These are phyloP conservation scores for Ceyx cyanopectus DNA, from an alignment of 2,113 vertebrate genomes.

Conservation along the genomic window DNA sequence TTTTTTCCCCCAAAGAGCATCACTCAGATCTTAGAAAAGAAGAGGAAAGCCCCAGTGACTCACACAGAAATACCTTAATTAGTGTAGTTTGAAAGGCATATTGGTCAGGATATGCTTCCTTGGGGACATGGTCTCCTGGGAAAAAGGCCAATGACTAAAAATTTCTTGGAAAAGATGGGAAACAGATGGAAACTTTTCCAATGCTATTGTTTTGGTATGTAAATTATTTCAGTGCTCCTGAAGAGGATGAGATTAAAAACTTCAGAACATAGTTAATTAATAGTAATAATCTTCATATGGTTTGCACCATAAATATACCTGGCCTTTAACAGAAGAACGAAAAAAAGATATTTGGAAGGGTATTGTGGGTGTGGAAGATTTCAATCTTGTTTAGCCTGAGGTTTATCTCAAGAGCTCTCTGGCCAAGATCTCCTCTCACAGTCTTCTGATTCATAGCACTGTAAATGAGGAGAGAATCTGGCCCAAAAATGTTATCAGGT, in stretches of 20 bases:
- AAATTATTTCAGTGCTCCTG: neutral
- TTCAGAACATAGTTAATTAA: constrained; percentile 37
- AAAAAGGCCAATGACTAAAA: neutral
- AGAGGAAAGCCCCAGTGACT: constrained; percentile 65
- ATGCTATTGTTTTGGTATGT: neutral
- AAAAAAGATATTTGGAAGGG: constrained; percentile 25
- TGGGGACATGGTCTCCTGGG: constrained; percentile 17
- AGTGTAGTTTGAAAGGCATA: constrained; percentile 2
- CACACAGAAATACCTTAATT: constrained; percentile 57
- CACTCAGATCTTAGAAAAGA: constrained; percentile 46
- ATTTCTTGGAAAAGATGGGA: constrained; percentile 28
- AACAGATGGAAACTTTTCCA: neutral
- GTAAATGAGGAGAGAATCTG: constrained; percentile 20
- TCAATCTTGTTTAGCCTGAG: constrained; percentile 52
- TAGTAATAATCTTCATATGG: constrained; percentile 7
- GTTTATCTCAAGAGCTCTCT: constrained; percentile 42
- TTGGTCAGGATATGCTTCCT: neutral
- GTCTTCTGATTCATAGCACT: constrained; percentile 24
- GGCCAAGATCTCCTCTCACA: constrained; percentile 33
- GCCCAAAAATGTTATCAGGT: constrained; percentile 49
- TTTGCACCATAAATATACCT: constrained; percentile 52
- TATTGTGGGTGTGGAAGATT: constrained; percentile 41
- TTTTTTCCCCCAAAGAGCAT: neutral
- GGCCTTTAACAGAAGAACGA: constrained; percentile 29
- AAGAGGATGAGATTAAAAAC: constrained; percentile 35